Conservation (phyloP, 1,140 invertebrate genomes). For the Charaxes varanes region DNA sequence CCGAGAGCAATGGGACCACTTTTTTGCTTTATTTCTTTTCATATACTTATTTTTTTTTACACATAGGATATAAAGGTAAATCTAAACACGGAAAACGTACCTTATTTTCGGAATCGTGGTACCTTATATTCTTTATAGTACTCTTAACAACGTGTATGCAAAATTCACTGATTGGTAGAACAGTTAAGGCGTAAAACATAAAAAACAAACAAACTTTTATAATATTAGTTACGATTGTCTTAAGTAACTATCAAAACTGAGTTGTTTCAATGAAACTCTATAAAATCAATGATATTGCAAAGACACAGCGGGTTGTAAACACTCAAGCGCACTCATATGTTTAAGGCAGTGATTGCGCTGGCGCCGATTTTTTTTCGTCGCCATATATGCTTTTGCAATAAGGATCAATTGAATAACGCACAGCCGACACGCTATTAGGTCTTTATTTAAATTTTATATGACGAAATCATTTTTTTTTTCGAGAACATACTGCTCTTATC, state of each 20-base stretch:
- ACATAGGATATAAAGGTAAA: too few species aligned
- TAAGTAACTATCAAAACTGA: constrained; percentile 29
- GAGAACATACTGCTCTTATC: too few species aligned
- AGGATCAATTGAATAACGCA: constrained; percentile 14
- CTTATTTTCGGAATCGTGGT: too few species aligned
- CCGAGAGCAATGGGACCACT: too few species aligned
- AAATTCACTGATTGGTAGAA: too few species aligned
- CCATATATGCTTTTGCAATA: constrained; percentile 24
- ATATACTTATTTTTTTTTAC: too few species aligned
- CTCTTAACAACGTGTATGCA: too few species aligned
- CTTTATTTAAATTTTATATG: constrained; percentile 15
- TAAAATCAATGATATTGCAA: constrained; percentile 34
- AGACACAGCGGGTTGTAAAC: constrained; percentile 17
- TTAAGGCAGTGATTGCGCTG: constrained; percentile 29
- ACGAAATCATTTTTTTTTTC: constrained; percentile 17
- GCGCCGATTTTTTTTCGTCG: constrained; percentile 29
- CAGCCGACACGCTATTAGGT: constrained; percentile 14
- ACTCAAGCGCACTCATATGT: constrained; percentile 24
- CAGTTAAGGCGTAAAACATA: not conserved
- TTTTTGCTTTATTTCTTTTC: too few species aligned
- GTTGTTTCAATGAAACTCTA: constrained; percentile 31
- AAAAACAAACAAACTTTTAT: not conserved
- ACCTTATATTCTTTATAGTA: too few species aligned
- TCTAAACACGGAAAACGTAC: too few species aligned
- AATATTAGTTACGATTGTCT: too few species aligned